These are phyloP conservation scores for Latrodectus elegans DNA, from an alignment of 2,888 invertebrate genomes.

Conservation along the genomic window DNA sequence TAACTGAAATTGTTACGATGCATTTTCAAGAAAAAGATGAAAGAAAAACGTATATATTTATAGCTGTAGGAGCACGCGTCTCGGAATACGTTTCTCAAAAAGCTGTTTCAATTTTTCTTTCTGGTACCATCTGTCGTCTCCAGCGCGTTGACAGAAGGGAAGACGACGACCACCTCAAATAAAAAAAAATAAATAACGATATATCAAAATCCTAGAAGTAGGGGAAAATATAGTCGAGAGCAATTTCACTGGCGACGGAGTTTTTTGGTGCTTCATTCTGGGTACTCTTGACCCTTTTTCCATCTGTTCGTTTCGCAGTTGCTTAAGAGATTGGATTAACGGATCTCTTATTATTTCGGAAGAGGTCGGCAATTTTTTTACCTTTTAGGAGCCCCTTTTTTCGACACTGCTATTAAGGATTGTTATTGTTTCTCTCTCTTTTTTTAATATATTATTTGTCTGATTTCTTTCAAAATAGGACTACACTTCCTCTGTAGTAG, in stretches of 20 bases:
- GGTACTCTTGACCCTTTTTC: conserved; percentile 60
- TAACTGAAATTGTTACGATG: too few species aligned
- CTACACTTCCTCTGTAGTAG: too few species aligned
- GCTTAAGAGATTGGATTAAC: conserved; percentile 52
- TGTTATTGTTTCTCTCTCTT: too few species aligned
- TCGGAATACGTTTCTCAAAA: neutral
- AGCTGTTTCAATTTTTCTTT: conserved; percentile 7
- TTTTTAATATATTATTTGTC: too few species aligned
- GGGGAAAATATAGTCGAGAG: too few species aligned
- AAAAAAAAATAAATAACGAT: conserved; percentile 7
- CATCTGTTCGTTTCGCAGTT: conserved; percentile 24
- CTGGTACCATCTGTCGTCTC: conserved; percentile 31
- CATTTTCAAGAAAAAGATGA: too few species aligned
- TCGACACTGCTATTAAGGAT: too few species aligned
- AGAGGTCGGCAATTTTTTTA: too few species aligned
- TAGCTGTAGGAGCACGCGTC: conserved; percentile 1
- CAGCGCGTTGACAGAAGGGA: conserved; percentile 25
- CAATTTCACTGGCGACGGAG: neutral
- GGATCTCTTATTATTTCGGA: neutral
- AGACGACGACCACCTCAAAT: conserved; percentile 8
- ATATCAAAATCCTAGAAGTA: neutral
- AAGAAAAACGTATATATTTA: neutral
- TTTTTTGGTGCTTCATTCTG: neutral
- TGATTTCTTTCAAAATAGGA: too few species aligned
- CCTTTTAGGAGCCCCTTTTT: too few species aligned